phyloP scores from a whole-genome alignment of 2,797 vertebrate species.

The Tokudaia tokunoshimensis region DNA sequence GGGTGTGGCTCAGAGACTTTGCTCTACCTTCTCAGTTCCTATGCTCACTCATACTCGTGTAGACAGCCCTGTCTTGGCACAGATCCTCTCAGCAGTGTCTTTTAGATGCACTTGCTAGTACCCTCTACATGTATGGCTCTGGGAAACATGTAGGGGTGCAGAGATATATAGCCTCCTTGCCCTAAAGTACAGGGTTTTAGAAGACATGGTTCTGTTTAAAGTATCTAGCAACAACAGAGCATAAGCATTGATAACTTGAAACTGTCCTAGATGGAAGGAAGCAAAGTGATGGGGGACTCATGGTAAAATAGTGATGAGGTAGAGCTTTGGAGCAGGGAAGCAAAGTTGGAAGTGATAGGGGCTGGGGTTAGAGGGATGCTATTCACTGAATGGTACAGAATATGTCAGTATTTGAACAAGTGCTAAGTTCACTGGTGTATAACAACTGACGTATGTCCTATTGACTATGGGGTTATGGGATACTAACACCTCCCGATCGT shows the following conservation, averaged over 20 bases:
- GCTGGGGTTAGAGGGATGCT: neutral
- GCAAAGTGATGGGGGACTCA: neutral
- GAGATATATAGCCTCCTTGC: neutral
- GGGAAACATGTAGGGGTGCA: neutral
- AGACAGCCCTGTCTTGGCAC: neutral
- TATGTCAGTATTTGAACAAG: neutral
- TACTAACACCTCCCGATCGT: neutral
- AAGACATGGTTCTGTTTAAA: neutral
- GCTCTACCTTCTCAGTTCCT: neutral
- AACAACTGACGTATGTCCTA: neutral
- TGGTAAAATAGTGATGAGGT: neutral
- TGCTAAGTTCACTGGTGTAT: too few species aligned
- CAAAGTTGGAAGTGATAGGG: neutral
- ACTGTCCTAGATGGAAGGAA: too few species aligned
- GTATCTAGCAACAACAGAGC: neutral
- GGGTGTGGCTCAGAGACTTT: neutral
- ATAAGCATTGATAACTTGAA: neutral
- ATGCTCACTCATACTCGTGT: neutral
- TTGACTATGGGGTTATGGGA: neutral
- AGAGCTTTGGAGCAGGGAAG: neutral
- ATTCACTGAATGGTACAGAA: neutral
- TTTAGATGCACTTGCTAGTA: neutral
- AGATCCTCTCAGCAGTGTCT: neutral
- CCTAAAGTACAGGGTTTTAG: neutral
- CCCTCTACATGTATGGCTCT: neutral